A percentile compares a stretch with the other conserved stretches of the same genome.
phyloP scores from a whole-genome alignment of 2,797 vertebrate genomes.

The Somateria mollissima region DNA sequence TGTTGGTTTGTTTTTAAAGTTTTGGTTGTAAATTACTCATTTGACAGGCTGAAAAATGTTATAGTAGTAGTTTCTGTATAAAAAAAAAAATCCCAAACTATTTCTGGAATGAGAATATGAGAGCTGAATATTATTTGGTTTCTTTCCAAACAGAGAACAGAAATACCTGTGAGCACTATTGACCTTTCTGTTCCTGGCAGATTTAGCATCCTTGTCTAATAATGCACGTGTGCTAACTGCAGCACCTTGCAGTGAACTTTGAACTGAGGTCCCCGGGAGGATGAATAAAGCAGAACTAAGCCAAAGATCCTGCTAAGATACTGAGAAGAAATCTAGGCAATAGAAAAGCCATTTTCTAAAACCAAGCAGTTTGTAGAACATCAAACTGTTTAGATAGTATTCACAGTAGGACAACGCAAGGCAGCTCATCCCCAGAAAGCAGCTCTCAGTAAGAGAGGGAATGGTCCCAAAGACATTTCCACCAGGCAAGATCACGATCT shows the following conservation, averaged over 20 bases:
- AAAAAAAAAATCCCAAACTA: neutral
- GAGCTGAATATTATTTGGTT: neutral
- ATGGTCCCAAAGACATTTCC: neutral
- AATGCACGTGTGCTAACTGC: neutral
- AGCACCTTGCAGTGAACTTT: neutral
- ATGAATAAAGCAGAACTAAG: neutral
- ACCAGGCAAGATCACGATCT: too few relatives aligned
- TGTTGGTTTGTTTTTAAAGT: neutral
- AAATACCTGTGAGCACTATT: neutral
- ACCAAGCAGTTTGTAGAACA: neutral
- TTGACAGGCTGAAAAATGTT: neutral
- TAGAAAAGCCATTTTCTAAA: neutral
- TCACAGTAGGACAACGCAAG: neutral
- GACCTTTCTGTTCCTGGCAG: neutral
- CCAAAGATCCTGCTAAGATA: neutral
- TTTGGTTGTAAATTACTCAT: neutral
- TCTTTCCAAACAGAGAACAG: neutral
- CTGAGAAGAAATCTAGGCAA: neutral
- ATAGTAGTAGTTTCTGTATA: neutral
- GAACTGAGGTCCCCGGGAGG: neutral
- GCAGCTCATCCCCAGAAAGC: neutral
- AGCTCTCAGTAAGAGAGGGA: neutral
- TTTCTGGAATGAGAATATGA: neutral
- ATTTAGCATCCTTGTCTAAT: neutral
- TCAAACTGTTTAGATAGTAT: neutral